These are phyloP conservation scores for Dynastes tityus DNA, from an alignment of 2,888 invertebrate species.

Conservation along the genomic window DNA sequence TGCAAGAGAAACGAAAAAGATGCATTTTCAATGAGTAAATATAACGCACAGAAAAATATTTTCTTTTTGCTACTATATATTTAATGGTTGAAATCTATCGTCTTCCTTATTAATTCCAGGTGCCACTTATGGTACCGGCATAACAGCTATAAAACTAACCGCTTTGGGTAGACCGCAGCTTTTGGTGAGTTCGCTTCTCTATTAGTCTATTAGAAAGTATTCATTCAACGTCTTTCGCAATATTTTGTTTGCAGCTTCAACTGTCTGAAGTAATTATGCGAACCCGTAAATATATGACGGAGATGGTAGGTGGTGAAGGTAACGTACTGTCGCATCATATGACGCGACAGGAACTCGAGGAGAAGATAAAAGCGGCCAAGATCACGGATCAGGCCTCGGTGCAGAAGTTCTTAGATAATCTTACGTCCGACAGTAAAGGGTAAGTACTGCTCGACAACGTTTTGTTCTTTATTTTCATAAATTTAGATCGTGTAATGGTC, in stretches of 20 bases:
- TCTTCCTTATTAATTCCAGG: conserved; percentile 75
- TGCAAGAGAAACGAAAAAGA: too few relatives aligned
- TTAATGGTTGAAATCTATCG: background rate
- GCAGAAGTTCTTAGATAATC: conserved; percentile 90
- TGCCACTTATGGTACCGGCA: conserved; percentile 94
- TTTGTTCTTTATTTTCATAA: background rate
- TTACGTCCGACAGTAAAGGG: conserved; percentile 96
- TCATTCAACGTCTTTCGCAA: background rate
- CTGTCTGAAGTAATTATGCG: conserved; percentile 97
- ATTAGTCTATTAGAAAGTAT: background rate
- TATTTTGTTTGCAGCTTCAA: conserved; percentile 82
- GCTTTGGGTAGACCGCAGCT: conserved; percentile 97
- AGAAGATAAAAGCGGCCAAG: conserved; percentile 83
- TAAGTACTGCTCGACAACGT: conserved; percentile 69
- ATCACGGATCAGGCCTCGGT: conserved; percentile 85
- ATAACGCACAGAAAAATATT: too few relatives aligned
- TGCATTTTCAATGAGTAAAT: too few relatives aligned
- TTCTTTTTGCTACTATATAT: background rate
- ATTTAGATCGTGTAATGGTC: conserved; percentile 7
- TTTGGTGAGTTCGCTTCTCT: conserved; percentile 79
- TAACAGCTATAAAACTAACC: conserved; percentile 97
- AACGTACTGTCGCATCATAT: conserved; percentile 91
- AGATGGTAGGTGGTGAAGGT: conserved; percentile 90
- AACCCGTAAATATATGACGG: conserved; percentile 94
- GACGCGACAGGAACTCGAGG: conserved; percentile 88